phyloP scores from a whole-genome alignment of 2,113 vertebrate species.

The Megalops atlanticus region DNA sequence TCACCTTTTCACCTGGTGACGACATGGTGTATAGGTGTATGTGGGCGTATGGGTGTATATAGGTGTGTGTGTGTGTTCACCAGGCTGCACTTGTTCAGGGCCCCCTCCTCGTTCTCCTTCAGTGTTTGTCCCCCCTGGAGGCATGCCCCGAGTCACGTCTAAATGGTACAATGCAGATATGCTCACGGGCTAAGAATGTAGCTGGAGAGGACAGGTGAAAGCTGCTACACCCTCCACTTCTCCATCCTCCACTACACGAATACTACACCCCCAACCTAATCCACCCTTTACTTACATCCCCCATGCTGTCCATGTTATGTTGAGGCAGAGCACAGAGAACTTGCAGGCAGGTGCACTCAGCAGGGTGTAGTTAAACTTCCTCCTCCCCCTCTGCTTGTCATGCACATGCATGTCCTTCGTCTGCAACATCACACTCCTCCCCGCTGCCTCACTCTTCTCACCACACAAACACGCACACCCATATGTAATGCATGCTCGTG shows the following conservation, averaged over 20 bases:
- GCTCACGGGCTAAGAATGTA: slow-evolving; percentile 88
- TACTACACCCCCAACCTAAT: too few relatives aligned
- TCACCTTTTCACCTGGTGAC: too few relatives aligned
- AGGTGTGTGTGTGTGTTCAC: slow-evolving; percentile 71
- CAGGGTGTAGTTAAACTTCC: slow-evolving; percentile 87
- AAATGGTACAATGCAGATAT: slow-evolving; percentile 77
- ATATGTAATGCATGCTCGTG: too few relatives aligned
- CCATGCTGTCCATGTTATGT: too few relatives aligned
- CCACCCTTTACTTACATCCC: too few relatives aligned
- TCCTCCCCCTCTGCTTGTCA: slow-evolving; percentile 85
- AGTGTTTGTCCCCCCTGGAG: slow-evolving; percentile 84
- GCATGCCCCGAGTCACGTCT: slow-evolving; percentile 83
- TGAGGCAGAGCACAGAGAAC: slow-evolving; percentile 58
- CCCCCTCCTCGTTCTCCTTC: slow-evolving; percentile 70
- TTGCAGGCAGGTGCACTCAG: slow-evolving; percentile 89
- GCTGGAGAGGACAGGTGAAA: slow-evolving; percentile 62
- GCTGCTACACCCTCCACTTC: not conserved
- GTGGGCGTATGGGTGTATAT: too few relatives aligned
- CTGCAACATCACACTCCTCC: slow-evolving; percentile 81
- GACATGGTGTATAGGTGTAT: too few relatives aligned
- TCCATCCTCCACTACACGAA: not conserved
- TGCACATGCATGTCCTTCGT: slow-evolving; percentile 92
- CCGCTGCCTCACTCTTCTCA: slow-evolving; percentile 80
- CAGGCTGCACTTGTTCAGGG: slow-evolving; percentile 86
- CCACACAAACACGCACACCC: not conserved